A percentile compares a stretch with the other conserved stretches of the same genome.
These are phyloP conservation scores for Heptranchias perlo DNA, from an alignment of 2,113 vertebrate genomes.

Conservation along the genomic window DNA sequence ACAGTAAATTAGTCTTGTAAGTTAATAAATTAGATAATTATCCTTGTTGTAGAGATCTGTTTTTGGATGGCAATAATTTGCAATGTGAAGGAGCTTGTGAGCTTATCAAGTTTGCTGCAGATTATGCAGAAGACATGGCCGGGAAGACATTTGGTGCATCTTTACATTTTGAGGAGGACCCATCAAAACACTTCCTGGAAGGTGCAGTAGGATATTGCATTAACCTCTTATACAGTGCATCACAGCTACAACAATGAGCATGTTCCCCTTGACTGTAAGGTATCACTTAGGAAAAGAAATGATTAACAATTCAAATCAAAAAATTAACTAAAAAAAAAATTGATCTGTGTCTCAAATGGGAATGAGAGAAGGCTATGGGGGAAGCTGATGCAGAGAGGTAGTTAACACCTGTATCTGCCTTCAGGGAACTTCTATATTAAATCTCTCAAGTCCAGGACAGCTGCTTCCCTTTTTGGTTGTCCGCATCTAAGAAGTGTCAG, in stretches of 20 bases:
- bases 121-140: slow-evolving; percentile 43
- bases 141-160: not conserved
- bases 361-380: not conserved
- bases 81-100: slow-evolving; percentile 50
- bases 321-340: not conserved
- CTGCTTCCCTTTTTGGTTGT: not conserved
- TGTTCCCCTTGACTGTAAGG: not conserved
- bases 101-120: slow-evolving; percentile 48
- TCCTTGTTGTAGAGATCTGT: slow-evolving; percentile 48
- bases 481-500: not conserved
- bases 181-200: slow-evolving; percentile 39
- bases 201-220: slow-evolving; percentile 40
- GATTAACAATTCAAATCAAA: not conserved
- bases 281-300: not conserved
- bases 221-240: not conserved
- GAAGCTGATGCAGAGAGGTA: not conserved
- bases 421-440: not conserved
- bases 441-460: not conserved
- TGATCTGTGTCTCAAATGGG: not conserved
- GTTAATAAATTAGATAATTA: not conserved
- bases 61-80: slow-evolving; percentile 50
- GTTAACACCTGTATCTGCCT: not conserved
- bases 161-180: not conserved
- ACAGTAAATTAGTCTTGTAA: not conserved
- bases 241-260: not conserved